Evolutionary conservation across 1,140 invertebrate genomes (phyloP), one percentile per base, ranked within the genome.

Genomic region (roundworm (Caenorhabditis elegans)): DNA sequence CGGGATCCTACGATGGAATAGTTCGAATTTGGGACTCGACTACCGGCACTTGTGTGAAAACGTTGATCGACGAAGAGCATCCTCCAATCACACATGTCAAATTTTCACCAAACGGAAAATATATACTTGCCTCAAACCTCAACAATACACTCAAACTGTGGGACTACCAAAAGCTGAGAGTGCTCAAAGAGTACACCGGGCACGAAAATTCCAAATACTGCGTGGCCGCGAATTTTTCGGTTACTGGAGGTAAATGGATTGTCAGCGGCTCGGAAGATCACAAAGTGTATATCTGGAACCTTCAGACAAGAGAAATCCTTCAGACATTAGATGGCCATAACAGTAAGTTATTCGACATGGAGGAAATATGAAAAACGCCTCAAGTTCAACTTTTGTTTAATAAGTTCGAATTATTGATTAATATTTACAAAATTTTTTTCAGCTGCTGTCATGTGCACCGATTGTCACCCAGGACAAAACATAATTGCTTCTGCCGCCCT

Each of bases 201-300:
- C 98, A 99, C 90, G 95, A 95, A 90, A 99, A 99, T 92, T 96
- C 98, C 91, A 99, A 99, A 90, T 99, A 98, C 91, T 99, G 98
- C 90, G 97, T 99, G 90, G 98, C 99, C 92, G 97, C 98, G 28
- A 99, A 99, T 91, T 99, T 99, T 90, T 98, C 97, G 78, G 96
- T 99, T 3, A 99, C 97, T 53, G 97, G 97, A 82, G 97, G 97
- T 90, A 99, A 98, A 95, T 99, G 97, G 97, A 99, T 99, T 90
- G 97, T 99, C 49, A 98, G 96, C 70, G 98, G 98, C 13, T 98
- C 97, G n/a, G 98, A 99, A 92, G 98, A 99, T 90, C 96, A 98
- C 89, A 93, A 96, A 92, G 96, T 99, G 2, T 99, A 98, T 88
- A 97, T 99, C 87, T 99, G 98, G 98, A 99, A 99, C 92, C 92